Base-by-base conservation (phyloP, 2,113 vertebrate genomes). In the Pygathrix nemaeus region DNA sequence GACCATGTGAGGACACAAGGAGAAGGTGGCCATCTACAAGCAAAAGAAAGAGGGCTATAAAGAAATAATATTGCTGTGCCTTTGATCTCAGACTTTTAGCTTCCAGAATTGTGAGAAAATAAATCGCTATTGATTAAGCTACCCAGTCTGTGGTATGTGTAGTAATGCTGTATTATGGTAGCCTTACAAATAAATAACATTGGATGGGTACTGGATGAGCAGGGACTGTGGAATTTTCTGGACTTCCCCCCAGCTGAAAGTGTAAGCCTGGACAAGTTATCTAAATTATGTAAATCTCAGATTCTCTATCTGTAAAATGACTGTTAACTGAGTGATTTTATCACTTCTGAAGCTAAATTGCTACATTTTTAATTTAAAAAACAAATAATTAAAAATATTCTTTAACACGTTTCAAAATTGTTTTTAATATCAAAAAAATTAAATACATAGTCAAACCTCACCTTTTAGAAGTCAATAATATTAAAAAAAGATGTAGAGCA, bases 381-480 rank as follows among this genome's bases (percentile, higher is more conserved):
- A 12, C 14, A 80, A 92, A 84, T 78, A n/a, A 43, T 23, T 23
- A 25, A 72, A 85, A 94, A 59, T 38, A 4, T 43, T 23, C 27
- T 55, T 97, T 86, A 48, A 3, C 38, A 66, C 43, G 23, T 83
- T 76, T 94, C 35, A 70, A 96, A 72, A 7, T 66, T 73, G 2
- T 52, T 73, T 57, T 86, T 8, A 59, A 14, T 17, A 45, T 79
- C 8, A 82, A 16, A 79, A 93, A 57, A 52, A 27, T 81, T 76
- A 93, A 27, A n/a, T 80, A 21, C 7, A 72, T 35, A 66, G 70
- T 4, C 10, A 27, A 90, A 87, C 7, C 8, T 75, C 7, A 64
- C 7, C 8, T 76, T 89, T 89, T 86, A 72, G 8, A 85, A 4
- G 3, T 75, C 2, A 70, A 16, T 86, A 87, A 40, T 81, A 79